Conservation (phyloP, 35 echinoderm and acorn worm species). For the Ophioderma brevispina region DNA sequence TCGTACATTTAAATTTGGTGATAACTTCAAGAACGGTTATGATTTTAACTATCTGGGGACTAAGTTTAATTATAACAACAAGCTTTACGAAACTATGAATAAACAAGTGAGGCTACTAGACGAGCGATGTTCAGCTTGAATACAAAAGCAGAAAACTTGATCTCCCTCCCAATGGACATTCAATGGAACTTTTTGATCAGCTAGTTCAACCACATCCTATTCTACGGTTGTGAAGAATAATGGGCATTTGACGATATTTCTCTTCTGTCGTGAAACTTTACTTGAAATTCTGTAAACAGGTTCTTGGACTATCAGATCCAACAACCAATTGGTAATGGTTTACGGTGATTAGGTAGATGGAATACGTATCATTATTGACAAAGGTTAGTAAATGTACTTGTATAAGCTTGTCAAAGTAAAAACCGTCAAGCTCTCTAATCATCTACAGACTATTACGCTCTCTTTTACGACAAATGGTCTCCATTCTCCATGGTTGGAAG, state of each 20-base stretch:
- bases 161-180: slow-evolving; percentile 27
- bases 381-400: background rate
- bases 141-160: slow-evolving; percentile 8
- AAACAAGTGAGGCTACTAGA: background rate
- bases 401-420: background rate
- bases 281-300: background rate
- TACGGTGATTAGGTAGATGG: background rate
- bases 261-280: background rate
- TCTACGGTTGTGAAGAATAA: background rate
- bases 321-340: background rate
- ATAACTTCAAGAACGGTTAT: background rate
- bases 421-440: background rate
- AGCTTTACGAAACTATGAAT: background rate
- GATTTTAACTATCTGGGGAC: slow-evolving; percentile 12
- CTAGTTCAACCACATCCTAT: background rate
- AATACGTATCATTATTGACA: background rate
- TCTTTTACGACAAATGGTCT: background rate
- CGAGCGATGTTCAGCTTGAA: slow-evolving; percentile 6
- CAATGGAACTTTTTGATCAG: slow-evolving; percentile 29
- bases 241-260: slow-evolving; percentile 9
- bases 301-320: background rate
- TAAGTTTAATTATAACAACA: slow-evolving; percentile 12
- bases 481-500: background rate
- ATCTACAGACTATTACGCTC: background rate
- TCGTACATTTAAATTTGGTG: background rate